These are phyloP conservation scores for Liodrosophila aerea DNA, from an alignment of 2,888 invertebrate species.

Conservation along the genomic window DNA sequence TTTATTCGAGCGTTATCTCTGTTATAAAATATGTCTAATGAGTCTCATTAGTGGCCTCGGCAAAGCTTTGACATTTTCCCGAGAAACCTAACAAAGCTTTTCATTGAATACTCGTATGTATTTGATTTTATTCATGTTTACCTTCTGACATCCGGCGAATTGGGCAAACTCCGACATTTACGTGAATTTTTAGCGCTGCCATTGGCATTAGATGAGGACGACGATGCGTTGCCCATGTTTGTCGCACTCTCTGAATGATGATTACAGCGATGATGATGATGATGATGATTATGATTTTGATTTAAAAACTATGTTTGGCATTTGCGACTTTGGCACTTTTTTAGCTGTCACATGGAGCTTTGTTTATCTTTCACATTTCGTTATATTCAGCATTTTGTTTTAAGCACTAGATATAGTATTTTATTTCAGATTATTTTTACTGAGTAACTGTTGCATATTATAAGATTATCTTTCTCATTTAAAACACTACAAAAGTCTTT, in stretches of 20 bases:
- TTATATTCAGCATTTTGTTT: constrained; percentile 1
- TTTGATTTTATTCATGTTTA: constrained; percentile 80
- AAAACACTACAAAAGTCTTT: too few relatives aligned
- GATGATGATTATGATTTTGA: constrained; percentile 42
- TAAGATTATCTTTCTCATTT: too few relatives aligned
- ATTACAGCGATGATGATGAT: constrained; percentile 20
- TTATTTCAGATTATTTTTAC: neutral
- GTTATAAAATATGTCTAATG: constrained; percentile 50
- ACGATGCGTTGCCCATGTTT: constrained; percentile 82
- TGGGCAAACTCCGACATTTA: constrained; percentile 87
- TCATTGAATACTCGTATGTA: constrained; percentile 12
- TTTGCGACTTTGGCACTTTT: constrained; percentile 69
- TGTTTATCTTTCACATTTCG: constrained; percentile 10
- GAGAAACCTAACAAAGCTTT: constrained; percentile 23
- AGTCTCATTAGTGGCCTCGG: constrained; percentile 59
- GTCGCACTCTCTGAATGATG: neutral
- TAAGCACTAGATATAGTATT: neutral
- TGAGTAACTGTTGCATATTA: too few relatives aligned
- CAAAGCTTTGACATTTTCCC: constrained; percentile 36
- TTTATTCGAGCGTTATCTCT: constrained; percentile 45
- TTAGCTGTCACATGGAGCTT: constrained; percentile 19
- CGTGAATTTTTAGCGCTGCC: constrained; percentile 76
- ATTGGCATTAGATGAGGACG: constrained; percentile 76
- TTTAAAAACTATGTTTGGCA: constrained; percentile 65
- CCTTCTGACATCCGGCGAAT: constrained; percentile 90